Evolutionary conservation across 92 coral and sea anemone species (phyloP), one percentile per base, ranked within the genome.

Genomic region (Galaxea fascicularis): DNA sequence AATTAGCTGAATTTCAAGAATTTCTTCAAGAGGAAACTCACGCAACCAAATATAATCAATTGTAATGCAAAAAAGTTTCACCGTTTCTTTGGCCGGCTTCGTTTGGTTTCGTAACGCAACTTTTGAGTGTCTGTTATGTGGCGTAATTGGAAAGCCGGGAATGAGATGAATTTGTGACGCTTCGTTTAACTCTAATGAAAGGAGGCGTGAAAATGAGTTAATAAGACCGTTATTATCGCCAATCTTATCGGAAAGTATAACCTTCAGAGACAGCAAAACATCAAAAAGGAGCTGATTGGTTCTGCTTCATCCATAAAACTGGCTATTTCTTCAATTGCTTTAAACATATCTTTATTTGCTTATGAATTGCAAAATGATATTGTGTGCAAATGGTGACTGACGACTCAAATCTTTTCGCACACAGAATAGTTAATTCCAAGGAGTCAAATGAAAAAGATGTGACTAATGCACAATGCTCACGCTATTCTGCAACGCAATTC

Each of bases 161-260:
- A 24, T 11, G 59, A 62, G 45, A 56, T 10, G 31, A 56, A 69
- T 71, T 70, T 56, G 46, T n/a, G 39, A 56, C 59, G 69, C 71
- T 58, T 27, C 57, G 77, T 47, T 71, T 54, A 15, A 41, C 73
- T 17, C 60, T 53, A 67, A 82, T 57, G 57, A 70, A 71, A 65
- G 78, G 45, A 82, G 86, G 86, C 78, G 86, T 70, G 70, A 21
- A 82, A 56, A 58, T 26, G 66, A 82, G 44, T 56, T 41, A 57
- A 31, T 70, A 82, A 26, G 28, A 82, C 78, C 41, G 26, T 54
- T 54, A 82, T 51, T 79, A 47, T 17, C 64, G 20, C 57, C 20
- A 18, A 13, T 52, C 10, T 79, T 52, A 47, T 54, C 73, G 41
- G 14, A 52, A 65, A 75, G 53, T 52, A 65, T 30, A 29, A 66